phyloP scores from a whole-genome alignment of 2,888 invertebrate genomes.

The Andrena minutula region DNA sequence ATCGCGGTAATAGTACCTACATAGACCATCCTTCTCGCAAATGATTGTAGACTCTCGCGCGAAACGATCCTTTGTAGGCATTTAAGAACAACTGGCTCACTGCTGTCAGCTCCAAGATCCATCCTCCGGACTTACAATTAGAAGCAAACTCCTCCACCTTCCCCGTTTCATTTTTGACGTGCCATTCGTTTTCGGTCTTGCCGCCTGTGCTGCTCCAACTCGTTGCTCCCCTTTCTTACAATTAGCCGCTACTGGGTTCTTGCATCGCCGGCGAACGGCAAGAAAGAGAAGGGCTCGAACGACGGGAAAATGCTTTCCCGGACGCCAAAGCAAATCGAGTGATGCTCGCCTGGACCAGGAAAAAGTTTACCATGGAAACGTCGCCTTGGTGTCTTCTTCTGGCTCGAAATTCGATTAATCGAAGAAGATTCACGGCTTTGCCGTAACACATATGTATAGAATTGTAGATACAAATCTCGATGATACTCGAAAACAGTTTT shows the following conservation, averaged over 20 bases:
- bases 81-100: constrained; percentile 1
- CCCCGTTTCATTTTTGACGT: constrained; percentile 11
- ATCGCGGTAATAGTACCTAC: background rate
- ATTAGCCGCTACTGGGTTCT: constrained; percentile 26
- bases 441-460: too few relatives aligned
- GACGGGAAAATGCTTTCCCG: constrained; percentile 69
- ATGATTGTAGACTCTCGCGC: too few relatives aligned
- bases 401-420: constrained; percentile 4
- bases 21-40: too few relatives aligned
- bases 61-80: too few relatives aligned
- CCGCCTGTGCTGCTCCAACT: background rate
- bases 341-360: constrained; percentile 39
- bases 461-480: too few relatives aligned
- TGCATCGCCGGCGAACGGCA: constrained; percentile 56
- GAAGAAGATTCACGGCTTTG: background rate
- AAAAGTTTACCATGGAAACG: constrained; percentile 38
- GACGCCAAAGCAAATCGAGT: constrained; percentile 68
- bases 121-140: background rate
- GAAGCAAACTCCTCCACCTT: background rate
- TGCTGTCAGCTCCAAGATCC: constrained; percentile 17
- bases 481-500: background rate
- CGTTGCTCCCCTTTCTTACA: constrained; percentile 44
- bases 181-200: constrained; percentile 12
- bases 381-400: constrained; percentile 18
- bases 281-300: constrained; percentile 57